Base-by-base conservation (phyloP, 2,113 vertebrate species). In the Dascyllus trimaculatus region DNA sequence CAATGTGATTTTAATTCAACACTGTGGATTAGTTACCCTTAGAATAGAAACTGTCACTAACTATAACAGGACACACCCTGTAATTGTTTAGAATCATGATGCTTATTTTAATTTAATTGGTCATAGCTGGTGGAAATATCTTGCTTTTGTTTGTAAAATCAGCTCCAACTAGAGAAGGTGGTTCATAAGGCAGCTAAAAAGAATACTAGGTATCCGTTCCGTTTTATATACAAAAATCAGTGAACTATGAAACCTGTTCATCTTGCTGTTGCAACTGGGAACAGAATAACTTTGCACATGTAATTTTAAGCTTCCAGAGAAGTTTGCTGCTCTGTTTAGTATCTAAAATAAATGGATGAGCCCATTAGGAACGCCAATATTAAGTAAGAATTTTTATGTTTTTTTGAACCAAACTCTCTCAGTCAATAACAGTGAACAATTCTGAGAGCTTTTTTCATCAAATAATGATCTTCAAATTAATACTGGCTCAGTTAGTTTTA, bases 21-120 rank as follows among this genome's bases (percentile, higher is more conserved):
- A 2, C 5, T 19, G 29, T 49, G 3, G 38, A 59, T 66, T 71
- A 51, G 38, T 52, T 59, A 29, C 29, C 29, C 29, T 29, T 29
- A 29, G 26, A 29, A 29, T 29, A 29, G n/a, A 57, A 57, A 52
- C 11, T 45, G 63, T 62, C 70, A 48, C 19, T 70, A 81, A 71
- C 24, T 24, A 24, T 48, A 74, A 60, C 40, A 56, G 29, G 51
- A 73, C 38, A 17, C 17, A 1, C 35, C 17, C 56, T 13, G 17
- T 24, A 25, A 43, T 56, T 48, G 11, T n/a, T 11, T 71, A 9
- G 51, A 70, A 38, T 78, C 19, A 52, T 59, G 46, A 46, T 35
- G 58, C 62, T 35, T 4, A 67, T 61, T 77, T 35, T 66, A 9
- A 46, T 77, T 77, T 82, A 45, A 76, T 61, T 54, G 61, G 40